Base-by-base conservation (phyloP, 2,113 vertebrate species). In the Zosterops borbonicus region DNA sequence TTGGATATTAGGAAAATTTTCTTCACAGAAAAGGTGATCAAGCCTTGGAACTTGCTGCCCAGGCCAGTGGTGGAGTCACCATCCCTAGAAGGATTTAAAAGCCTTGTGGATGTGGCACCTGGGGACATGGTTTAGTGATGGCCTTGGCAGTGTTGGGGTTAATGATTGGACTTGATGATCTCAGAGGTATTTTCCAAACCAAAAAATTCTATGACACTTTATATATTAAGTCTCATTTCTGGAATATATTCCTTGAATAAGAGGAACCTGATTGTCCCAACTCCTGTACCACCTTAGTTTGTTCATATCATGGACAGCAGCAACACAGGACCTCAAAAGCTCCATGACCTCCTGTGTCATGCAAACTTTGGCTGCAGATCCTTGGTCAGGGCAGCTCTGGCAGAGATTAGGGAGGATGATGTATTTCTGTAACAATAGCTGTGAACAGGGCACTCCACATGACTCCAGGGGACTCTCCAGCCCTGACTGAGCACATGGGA, bases 21-120 rank as follows among this genome's bases (percentile, higher is more conserved):
- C 33, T 75, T 39, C 39, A 39, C 11, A 37, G 16, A n/a, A 65
- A 31, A 12, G 35, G 12, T 19, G 6, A 2, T 56, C 63, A 69
- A 68, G 6, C 9, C 12, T 14, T 56, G 41, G 35, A 31, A 42
- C 7, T 56, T 14, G 29, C 17, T 69, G 9, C 22, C 42, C 14
- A 63, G 10, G 6, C 2, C 41, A 55, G 25, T 37, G 47, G 3
- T 69, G 10, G 18, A 63, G 31, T 70, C 15, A 14, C 27, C 14
- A 15, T 17, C 31, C 25, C 15, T 27, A 22, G 5, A 42, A 21
- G 17, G 21, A 27, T 69, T 47, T 62, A 29, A 55, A 68, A 62
- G 16, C 27, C 0, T 0, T 27, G 29, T 19, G 5, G 20, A 55
- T 33, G 25, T 55, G 70, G n/a, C 39, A 18, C n/a, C 1, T 8